Conservation (phyloP, 2,113 vertebrate species). For the Myrmecophaga tridactyla region DNA sequence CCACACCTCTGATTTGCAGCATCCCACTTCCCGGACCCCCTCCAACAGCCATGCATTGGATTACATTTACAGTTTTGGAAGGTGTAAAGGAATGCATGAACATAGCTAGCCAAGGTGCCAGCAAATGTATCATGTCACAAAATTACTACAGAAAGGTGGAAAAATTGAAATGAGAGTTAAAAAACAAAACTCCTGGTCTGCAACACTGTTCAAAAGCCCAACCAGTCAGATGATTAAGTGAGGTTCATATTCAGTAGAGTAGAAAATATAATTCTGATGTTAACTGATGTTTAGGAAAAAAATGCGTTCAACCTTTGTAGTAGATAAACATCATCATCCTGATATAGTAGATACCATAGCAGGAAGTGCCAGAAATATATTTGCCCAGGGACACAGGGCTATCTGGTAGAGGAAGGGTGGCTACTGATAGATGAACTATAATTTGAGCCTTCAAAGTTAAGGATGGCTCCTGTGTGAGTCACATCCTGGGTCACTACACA, state of each 20-base stretch:
- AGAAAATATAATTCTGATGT: conserved; percentile 60
- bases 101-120: conserved; percentile 72
- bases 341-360: not conserved
- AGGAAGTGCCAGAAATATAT: not conserved
- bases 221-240: not conserved
- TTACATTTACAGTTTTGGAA: conserved; percentile 84
- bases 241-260: conserved; percentile 7
- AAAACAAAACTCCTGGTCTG: conserved; percentile 1
- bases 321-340: conserved; percentile 17
- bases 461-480: not conserved
- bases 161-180: not conserved
- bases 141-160: conserved; percentile 70
- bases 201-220: conserved; percentile 21
- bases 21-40: conserved; percentile 75
- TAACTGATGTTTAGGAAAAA: not conserved
- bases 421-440: not conserved
- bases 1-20: conserved; percentile 83
- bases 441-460: conserved; percentile 56
- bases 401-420: not conserved
- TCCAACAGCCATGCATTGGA: conserved; percentile 73
- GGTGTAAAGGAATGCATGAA: conserved; percentile 82
- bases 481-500: not conserved
- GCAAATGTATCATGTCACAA: conserved; percentile 71
- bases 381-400: not conserved
- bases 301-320: not conserved